A percentile compares a stretch with the other conserved stretches of the same genome.
These are phyloP conservation scores for Acipenser transmontanus DNA, from an alignment of 2,797 vertebrate species.

Conservation along the genomic window DNA sequence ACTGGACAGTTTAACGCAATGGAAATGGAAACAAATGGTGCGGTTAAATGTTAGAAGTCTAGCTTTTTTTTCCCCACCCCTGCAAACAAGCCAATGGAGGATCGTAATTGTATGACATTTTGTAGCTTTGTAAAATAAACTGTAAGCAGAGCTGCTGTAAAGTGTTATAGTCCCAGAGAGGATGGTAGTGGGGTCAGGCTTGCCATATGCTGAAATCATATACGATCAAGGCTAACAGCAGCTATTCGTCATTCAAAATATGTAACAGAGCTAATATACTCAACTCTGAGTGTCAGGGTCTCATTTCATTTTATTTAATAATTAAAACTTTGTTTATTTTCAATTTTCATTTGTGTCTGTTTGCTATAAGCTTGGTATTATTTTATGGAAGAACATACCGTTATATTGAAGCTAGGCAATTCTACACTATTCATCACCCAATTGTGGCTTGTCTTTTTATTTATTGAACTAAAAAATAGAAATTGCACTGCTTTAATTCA, in stretches of 20 bases:
- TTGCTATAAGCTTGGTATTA: not conserved
- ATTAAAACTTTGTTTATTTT: slow-evolving; percentile 8
- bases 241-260: slow-evolving; percentile 40
- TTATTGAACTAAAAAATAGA: not conserved
- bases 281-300: slow-evolving; percentile 24
- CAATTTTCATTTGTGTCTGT: not conserved
- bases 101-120: slow-evolving; percentile 33
- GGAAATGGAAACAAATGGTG: slow-evolving; percentile 36
- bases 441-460: too few species aligned
- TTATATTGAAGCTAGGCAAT: too few species aligned
- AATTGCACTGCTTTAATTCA: not conserved
- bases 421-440: too few species aligned
- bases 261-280: slow-evolving; percentile 23
- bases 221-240: slow-evolving; percentile 34
- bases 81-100: slow-evolving; percentile 33
- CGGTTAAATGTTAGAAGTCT: slow-evolving; percentile 27
- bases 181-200: slow-evolving; percentile 36
- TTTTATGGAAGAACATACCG: too few species aligned
- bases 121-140: slow-evolving; percentile 39
- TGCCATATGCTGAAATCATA: slow-evolving; percentile 37
- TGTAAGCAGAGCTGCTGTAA: slow-evolving; percentile 47
- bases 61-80: slow-evolving; percentile 23
- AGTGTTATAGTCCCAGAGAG: slow-evolving; percentile 46
- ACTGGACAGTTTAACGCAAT: slow-evolving; percentile 11
- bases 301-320: slow-evolving; percentile 13